Evolutionary conservation across 2,113 vertebrate species (phyloP).

Genomic region (Corythornis cristatus): DNA sequence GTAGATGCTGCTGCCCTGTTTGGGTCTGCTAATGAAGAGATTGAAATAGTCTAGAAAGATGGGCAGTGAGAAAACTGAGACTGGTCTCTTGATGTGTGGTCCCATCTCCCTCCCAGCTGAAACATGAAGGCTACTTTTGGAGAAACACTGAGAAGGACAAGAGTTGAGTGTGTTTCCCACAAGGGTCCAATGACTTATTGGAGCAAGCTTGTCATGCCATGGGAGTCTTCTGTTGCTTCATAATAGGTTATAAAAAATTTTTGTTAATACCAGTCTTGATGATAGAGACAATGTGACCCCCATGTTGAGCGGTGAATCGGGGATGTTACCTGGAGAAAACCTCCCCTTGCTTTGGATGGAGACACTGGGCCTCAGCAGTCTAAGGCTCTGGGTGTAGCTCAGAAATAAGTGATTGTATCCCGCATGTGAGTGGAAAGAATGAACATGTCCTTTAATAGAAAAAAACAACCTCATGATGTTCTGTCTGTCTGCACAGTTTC

Average conservation of each 20-base stretch:
- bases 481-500: not conserved
- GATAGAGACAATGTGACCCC: not conserved
- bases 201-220: not conserved
- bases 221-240: not conserved
- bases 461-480: not conserved
- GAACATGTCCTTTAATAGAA: not conserved
- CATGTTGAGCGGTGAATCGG: rapidly evolving
- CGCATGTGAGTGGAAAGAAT: not conserved
- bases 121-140: rapidly evolving
- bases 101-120: not conserved
- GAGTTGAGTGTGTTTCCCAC: not conserved
- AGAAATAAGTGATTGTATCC: not conserved
- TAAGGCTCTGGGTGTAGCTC: not conserved
- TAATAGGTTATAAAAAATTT: rapidly evolving
- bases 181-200: not conserved
- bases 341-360: not conserved
- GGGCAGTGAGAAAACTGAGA: not conserved
- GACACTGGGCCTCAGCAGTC: not conserved
- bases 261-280: not conserved
- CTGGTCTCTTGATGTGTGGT: rapidly evolving
- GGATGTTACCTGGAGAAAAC: not conserved
- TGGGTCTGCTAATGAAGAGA: not conserved
- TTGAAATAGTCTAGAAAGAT: not conserved
- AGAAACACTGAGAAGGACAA: not conserved
- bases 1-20: not conserved